Base-by-base conservation (phyloP, 2,113 vertebrate genomes). In the Lampris megalopsis region DNA sequence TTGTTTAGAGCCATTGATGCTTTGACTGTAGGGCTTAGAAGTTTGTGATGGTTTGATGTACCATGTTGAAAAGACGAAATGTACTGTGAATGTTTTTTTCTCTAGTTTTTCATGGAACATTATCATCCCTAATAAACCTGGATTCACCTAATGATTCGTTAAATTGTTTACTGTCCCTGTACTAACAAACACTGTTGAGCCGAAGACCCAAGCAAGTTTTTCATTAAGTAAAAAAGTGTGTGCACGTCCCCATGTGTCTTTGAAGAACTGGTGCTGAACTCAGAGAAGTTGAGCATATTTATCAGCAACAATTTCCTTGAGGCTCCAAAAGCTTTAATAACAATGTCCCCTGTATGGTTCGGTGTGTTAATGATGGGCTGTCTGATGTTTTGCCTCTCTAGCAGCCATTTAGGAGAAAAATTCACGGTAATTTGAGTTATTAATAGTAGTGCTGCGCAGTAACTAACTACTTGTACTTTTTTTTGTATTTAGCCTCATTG, bases 71-170 rank as follows among this genome's bases (percentile, higher is more conserved):
- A 71, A 89, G 72, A 81, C 75, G 63, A 90, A 88, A 86, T 89
- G 86, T 90, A 89, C 84, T 92, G 90, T 94, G 83, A 93, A 89
- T 90, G 56, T 68, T 73, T 61, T 84, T 73, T 77, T 67, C 76
- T 80, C 67, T 80, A 83, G 75, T 93, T 91, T 81, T 67, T 91
- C 89, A 86, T 89, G 78, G 86, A 91, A 81, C 82, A 88, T 82
- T 83, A 79, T 92, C 88, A 87, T 85, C 88, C 92, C 90, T 85
- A 94, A 94, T 94, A 94, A 90, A 91, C 72, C 58, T 87, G 86
- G 81, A 90, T 89, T 87, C 91, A 92, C 80, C 49, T 68, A 43
- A 69, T 56, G 38, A 78, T 71, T 63, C 73, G 58, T 50, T 8
- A 50, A 71, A 53, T 52, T 70, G 50, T 81, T 24, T 24, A 24